Conservation (phyloP, 2,797 vertebrate genomes). For the Naso thynnoides region DNA sequence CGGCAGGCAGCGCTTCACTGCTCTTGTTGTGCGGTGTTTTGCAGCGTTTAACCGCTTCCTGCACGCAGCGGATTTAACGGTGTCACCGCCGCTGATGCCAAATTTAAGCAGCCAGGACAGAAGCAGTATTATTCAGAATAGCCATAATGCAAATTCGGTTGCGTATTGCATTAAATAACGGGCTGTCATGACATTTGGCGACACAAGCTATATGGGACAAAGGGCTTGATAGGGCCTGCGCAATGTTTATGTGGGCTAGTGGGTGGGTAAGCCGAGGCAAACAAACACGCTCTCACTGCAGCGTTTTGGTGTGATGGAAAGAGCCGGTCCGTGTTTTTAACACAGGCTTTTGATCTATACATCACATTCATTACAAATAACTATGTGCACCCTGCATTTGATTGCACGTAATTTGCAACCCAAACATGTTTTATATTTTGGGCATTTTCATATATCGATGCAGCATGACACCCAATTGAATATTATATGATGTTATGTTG, state of each 20-base stretch:
- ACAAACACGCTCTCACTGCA: slow-evolving; percentile 81
- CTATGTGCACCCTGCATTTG: background rate
- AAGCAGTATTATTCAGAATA: background rate
- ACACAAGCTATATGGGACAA: slow-evolving; percentile 70
- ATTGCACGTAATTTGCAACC: slow-evolving; percentile 16
- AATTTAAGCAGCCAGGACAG: slow-evolving; percentile 10
- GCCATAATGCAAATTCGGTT: background rate
- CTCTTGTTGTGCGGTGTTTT: slow-evolving; percentile 79
- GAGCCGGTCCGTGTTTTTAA: slow-evolving; percentile 29
- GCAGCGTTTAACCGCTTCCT: slow-evolving; percentile 79
- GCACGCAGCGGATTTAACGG: slow-evolving; percentile 63
- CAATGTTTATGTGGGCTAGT: slow-evolving; percentile 79
- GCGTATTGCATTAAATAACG: slow-evolving; percentile 42
- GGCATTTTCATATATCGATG: slow-evolving; percentile 27
- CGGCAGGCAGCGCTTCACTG: slow-evolving; percentile 59
- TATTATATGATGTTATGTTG: slow-evolving; percentile 7
- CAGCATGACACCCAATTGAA: slow-evolving; percentile 10
- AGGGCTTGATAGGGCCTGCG: slow-evolving; percentile 76
- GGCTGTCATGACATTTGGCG: slow-evolving; percentile 72
- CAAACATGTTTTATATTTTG: background rate
- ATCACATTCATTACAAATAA: background rate
- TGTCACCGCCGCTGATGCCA: slow-evolving; percentile 26
- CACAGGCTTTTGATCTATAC: slow-evolving; percentile 18
- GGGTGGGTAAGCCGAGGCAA: slow-evolving; percentile 78
- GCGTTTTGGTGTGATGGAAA: slow-evolving; percentile 56